These are phyloP conservation scores for Monodelphis domestica DNA, from an alignment of 2,797 vertebrate genomes.

Conservation along the genomic window DNA sequence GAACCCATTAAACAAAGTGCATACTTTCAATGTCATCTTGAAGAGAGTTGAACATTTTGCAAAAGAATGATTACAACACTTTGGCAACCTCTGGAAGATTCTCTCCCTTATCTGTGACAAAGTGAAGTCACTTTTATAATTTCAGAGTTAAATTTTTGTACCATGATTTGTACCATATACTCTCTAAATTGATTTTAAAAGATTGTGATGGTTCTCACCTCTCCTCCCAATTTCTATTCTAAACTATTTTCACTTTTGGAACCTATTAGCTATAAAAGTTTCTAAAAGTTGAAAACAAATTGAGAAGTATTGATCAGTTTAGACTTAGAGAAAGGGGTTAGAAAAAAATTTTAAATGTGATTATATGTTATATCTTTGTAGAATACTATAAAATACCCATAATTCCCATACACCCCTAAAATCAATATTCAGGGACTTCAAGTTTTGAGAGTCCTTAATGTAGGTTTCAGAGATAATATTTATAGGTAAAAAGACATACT, in stretches of 20 bases:
- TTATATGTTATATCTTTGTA: slow-evolving; percentile 51
- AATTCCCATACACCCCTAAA: slow-evolving; percentile 13
- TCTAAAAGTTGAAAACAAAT: slow-evolving; percentile 60
- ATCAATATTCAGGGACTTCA: not conserved
- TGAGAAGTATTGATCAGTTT: slow-evolving; percentile 65
- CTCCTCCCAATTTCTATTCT: not conserved
- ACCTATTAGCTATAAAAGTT: slow-evolving; percentile 32
- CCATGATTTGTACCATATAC: not conserved
- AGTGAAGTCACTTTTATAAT: not conserved
- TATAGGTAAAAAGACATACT: slow-evolving; percentile 18
- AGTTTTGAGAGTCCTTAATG: slow-evolving; percentile 43
- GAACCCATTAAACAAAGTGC: not conserved
- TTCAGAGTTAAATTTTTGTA: not conserved
- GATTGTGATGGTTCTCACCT: slow-evolving; percentile 24
- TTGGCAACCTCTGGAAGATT: not conserved
- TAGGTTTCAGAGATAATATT: slow-evolving; percentile 19
- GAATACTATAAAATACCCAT: slow-evolving; percentile 24
- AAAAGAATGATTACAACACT: not conserved
- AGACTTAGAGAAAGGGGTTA: slow-evolving; percentile 61
- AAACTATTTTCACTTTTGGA: slow-evolving; percentile 1
- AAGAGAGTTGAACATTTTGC: not conserved
- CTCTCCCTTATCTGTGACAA: not conserved
- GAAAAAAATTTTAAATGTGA: slow-evolving; percentile 63
- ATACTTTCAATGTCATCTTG: not conserved
- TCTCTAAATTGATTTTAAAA: slow-evolving; percentile 31